Evolutionary conservation across 2,888 invertebrate species (phyloP), one percentile per base, ranked within the genome.

Genomic region (Patella ulyssiponensis): DNA sequence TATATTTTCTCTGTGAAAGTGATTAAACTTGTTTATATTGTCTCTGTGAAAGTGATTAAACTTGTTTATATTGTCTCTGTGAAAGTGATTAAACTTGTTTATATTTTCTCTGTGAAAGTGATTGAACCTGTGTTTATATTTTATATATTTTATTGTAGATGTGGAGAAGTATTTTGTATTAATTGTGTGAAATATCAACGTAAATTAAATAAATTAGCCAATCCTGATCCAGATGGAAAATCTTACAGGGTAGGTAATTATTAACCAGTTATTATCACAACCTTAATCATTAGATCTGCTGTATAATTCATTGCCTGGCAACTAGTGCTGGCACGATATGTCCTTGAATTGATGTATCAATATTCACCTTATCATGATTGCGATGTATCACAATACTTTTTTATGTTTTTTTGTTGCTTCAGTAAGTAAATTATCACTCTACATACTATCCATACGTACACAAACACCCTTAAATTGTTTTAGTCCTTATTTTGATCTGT

Each of bases 151-250:
- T 23, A 75, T 82, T 80, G 44, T 58, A 87, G 86, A 75, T 89
- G 89, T 83, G 89, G 89, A 14, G 83, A 85, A 17, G 83, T 88
- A 9, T 89, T 88, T 78, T 89, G 89, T 78, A 80, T 79, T 15
- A 74, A 73, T 1, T 89, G 89, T 81, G 52, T 86, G 4, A 77
- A 85, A 69, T 88, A 81, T 78, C 79, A 79, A 20, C 79, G 88
- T 23, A 85, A 84, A 73, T 80, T 89, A 14, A 88, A 85, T 78
- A 77, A 80, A 12, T 79, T 88, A n/a, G 88, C 88, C 2, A 79
- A 87, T 69, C 82, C 81, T 76, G 89, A 89, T 76, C 88, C 88
- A 33, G 84, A 87, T 71, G 88, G 89, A n/a, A 86, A 86, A 73
- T 77, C 80, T 20, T 87, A 88, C 76, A 88, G 87, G 83, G 89